Percentiles rank a stretch among this genome's conserved stretches.
Evolutionary conservation across 2,113 vertebrate genomes (phyloP).

Genomic region (Pithys albifrons): DNA sequence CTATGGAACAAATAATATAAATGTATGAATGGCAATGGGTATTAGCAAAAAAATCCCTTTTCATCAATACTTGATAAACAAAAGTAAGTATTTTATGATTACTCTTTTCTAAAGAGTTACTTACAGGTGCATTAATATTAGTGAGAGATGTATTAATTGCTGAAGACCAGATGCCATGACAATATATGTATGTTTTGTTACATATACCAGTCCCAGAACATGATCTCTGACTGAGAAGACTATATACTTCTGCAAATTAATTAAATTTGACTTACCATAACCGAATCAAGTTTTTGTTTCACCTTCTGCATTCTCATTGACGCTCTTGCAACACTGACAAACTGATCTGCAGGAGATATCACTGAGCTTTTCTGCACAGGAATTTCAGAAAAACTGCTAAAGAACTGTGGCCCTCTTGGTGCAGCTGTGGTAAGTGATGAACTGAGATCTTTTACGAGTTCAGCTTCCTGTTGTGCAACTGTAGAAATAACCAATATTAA

Average conservation of each 20-base stretch:
- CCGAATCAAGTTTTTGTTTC: constrained; percentile 89
- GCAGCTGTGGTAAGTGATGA: constrained; percentile 58
- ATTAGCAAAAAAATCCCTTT: background rate
- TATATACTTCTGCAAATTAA: background rate
- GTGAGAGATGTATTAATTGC: background rate
- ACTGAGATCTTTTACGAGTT: constrained; percentile 73
- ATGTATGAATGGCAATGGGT: background rate
- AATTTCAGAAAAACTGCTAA: constrained; percentile 66
- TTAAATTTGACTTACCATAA: constrained; percentile 78
- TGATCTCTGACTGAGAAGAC: background rate
- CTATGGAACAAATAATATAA: background rate
- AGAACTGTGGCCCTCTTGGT: constrained; percentile 66
- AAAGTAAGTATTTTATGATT: background rate
- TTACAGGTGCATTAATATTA: background rate
- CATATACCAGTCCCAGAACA: background rate
- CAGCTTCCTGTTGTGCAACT: constrained; percentile 89
- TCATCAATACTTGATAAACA: background rate
- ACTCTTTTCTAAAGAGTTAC: background rate
- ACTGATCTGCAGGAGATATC: constrained; percentile 75
- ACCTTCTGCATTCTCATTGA: constrained; percentile 88
- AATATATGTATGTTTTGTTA: background rate
- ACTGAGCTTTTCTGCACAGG: constrained; percentile 59
- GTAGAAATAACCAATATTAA: constrained; percentile 26
- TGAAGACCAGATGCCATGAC: background rate
- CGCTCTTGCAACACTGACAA: constrained; percentile 73